Evolutionary conservation across 1,140 invertebrate genomes (phyloP), one percentile per base, ranked within the genome.

Genomic region (Probaryconus sp.): DNA sequence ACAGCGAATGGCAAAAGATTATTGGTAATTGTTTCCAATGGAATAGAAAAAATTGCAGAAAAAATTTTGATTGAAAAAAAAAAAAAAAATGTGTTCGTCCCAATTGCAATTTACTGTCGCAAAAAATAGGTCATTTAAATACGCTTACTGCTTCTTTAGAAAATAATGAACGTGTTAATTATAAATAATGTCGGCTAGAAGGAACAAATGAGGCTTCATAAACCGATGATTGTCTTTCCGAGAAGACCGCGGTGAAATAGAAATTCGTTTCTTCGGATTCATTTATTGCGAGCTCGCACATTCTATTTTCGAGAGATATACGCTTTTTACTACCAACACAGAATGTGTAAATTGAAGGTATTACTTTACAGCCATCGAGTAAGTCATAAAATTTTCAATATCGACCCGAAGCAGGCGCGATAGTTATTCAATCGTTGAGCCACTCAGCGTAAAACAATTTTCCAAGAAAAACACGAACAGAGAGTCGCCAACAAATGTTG

Each of bases 351-450:
- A 65, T 72, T 72, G 47, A 47, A 60, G 47, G 51, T 47, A 72
- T 50, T 51, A 60, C 48, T 73, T 67, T 73, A 61, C 55, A 47
- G 48, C 5, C 43, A 47, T 56, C 61, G 40, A 73, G 38, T 67
- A 61, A 60, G 31, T 73, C 47, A 61, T 67, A 72, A 65, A 73
- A 73, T 38, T 73, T 73, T 72, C 45, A 72, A 65, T 72, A 64
- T 65, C 60, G 60, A 60, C n/a, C n/a, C 51, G 17, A 28, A 18
- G 20, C 11, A 13, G n/a, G 10, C n/a, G 16, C 6, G 21, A 58
- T 53, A 45, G 58, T 72, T 58, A 58, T 65, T 64, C 53, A 58
- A 45, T 72, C 38, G 50, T 42, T 50, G n/a, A 18, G 42, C 30
- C 18, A 61, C 35, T 64, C 38, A 14, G 31, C 28, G 24, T n/a